phyloP scores from a whole-genome alignment of 2,888 invertebrate genomes.

The Dusona sp. region DNA sequence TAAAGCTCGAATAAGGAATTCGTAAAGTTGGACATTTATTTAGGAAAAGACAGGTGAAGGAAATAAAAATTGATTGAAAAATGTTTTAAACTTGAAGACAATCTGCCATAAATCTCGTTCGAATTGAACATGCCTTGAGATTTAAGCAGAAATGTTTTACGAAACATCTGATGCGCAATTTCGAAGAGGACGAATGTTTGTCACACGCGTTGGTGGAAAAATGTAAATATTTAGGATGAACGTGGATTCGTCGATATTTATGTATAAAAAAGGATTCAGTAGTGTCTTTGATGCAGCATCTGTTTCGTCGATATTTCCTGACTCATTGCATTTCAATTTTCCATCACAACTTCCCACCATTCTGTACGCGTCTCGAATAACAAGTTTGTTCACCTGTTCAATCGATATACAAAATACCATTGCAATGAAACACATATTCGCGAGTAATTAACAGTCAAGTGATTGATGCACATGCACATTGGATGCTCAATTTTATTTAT shows the following conservation, averaged over 20 bases:
- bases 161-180: background rate
- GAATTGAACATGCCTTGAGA: background rate
- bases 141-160: background rate
- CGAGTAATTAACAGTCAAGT: background rate
- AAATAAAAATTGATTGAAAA: background rate
- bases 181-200: background rate
- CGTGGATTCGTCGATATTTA: background rate
- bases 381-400: conserved; percentile 51
- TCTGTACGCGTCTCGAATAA: conserved; percentile 36
- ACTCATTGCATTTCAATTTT: conserved; percentile 3
- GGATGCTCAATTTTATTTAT: background rate
- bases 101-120: background rate
- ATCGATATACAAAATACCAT: background rate
- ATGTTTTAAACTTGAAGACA: background rate
- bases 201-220: background rate
- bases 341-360: background rate
- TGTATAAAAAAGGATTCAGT: background rate
- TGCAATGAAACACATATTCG: background rate
- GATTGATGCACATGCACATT: background rate
- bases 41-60: background rate
- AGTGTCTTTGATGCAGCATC: background rate
- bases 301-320: background rate
- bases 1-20: background rate
- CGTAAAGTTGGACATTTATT: background rate
- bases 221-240: conserved; percentile 1